Conservation (phyloP, 2,113 vertebrate species). For the Xiphias gladius region DNA sequence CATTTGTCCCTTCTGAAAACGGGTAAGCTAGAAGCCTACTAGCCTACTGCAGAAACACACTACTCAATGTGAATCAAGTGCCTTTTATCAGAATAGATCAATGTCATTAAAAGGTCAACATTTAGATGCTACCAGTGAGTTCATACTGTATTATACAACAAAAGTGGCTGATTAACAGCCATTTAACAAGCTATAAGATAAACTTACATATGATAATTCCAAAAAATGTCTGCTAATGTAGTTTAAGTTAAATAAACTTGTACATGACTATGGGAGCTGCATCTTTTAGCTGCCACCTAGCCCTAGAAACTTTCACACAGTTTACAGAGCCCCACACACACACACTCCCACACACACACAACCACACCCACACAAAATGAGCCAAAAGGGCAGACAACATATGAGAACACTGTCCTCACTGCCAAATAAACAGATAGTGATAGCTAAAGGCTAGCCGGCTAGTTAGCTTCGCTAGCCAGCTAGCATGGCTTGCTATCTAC, state of each 20-base stretch:
- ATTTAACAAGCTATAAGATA: neutral
- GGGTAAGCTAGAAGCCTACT: conserved; percentile 23
- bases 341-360: neutral
- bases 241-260: neutral
- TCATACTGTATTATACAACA: neutral
- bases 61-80: neutral
- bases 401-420: conserved; percentile 31
- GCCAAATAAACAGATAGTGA: conserved; percentile 21
- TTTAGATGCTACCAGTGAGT: neutral
- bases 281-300: neutral
- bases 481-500: conserved; percentile 62
- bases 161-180: neutral
- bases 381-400: conserved; percentile 5
- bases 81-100: neutral
- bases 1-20: conserved; percentile 1
- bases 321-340: neutral
- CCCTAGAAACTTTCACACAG: conserved; percentile 53
- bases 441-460: no score
- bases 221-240: neutral
- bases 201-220: neutral
- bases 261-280: neutral
- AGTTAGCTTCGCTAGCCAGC: no score
- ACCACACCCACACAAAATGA: neutral
- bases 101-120: conserved; percentile 32
- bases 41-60: neutral